Base-by-base conservation (phyloP, 2,113 vertebrate genomes). In the Ptyas mucosa region DNA sequence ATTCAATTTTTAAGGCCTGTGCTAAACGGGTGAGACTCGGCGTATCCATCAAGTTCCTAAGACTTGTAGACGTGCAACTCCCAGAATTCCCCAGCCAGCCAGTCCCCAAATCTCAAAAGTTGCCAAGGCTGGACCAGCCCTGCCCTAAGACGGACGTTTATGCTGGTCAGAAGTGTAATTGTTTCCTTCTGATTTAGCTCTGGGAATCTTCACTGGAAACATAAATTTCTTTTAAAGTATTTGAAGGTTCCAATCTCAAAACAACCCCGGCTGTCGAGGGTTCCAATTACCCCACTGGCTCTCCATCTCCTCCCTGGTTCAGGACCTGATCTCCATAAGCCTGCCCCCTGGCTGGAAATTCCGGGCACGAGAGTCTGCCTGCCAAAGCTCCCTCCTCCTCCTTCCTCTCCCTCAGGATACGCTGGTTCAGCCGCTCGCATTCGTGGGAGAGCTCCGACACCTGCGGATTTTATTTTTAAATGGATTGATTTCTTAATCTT, bases 291-390 rank as follows among this genome's bases (percentile, higher is more conserved):
- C 98, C 97, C 89, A 98, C 94, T 21, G 96, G 92, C 92, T 97
- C 94, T 95, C 96, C 97, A 64, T 98, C 97, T 69, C 96, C 96
- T 94, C 97, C 97, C 92, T 98, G 96, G 90, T 94, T 97, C 94
- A 94, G 94, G 93, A 97, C 94, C 93, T 98, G 96, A 92, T 97
- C 95, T 94, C 97, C 93, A 97, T 97, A 93, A 94, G 94, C 1
- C 94, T 96, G 90, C 93, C 93, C 69, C 97, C 96, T 94, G 88
- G 96, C 95, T 92, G 96, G 94, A 93, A 98, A 96, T 90, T 98
- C 97, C 21, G 97, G 96, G 14, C 3, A 90, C 0, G 8, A 49
- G 51, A 93, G 94, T 52, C 94, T 95, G 54, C 55, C 96, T 15
- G 90, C n/a, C 93, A 85, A 39, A 51, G 87, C 61, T 64, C 93